Conservation (phyloP, 1,140 invertebrate species). For the Hycleus cichorii region DNA sequence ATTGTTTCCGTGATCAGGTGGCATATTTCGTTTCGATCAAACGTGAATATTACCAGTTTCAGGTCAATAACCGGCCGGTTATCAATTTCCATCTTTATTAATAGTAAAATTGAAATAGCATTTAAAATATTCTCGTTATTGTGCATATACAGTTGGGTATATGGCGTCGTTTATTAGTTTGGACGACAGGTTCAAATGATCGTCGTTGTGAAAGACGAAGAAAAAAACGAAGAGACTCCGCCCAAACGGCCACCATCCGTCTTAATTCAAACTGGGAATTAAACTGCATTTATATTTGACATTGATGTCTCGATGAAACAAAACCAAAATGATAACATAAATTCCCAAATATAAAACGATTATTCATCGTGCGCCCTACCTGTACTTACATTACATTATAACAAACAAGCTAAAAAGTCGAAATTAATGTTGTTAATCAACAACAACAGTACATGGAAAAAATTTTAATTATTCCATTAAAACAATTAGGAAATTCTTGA, state of each 20-base stretch:
- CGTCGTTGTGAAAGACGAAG: background rate
- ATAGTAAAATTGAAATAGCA: background rate
- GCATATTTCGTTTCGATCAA: no score
- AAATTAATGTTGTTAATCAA: background rate
- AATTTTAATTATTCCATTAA: background rate
- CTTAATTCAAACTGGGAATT: constrained; percentile 24
- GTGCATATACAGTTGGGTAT: constrained; percentile 3
- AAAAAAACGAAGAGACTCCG: constrained; percentile 1
- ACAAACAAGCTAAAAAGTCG: no score
- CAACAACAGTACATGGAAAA: background rate
- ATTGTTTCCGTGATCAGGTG: no score
- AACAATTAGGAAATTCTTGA: background rate
- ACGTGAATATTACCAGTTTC: background rate
- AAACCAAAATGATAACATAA: constrained; percentile 10
- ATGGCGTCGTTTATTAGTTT: constrained; percentile 10
- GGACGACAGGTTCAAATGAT: constrained; percentile 16
- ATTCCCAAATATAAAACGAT: constrained; percentile 1
- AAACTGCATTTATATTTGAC: constrained; percentile 22
- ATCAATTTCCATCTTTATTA: background rate
- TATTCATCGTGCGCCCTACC: background rate
- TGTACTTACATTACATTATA: background rate
- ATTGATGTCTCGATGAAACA: constrained; percentile 18
- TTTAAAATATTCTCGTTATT: background rate
- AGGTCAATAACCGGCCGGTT: constrained; percentile 1
- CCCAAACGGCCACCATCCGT: constrained; percentile 19